Evolutionary conservation across 1,140 invertebrate species (phyloP).

Genomic region (Battus philenor): DNA sequence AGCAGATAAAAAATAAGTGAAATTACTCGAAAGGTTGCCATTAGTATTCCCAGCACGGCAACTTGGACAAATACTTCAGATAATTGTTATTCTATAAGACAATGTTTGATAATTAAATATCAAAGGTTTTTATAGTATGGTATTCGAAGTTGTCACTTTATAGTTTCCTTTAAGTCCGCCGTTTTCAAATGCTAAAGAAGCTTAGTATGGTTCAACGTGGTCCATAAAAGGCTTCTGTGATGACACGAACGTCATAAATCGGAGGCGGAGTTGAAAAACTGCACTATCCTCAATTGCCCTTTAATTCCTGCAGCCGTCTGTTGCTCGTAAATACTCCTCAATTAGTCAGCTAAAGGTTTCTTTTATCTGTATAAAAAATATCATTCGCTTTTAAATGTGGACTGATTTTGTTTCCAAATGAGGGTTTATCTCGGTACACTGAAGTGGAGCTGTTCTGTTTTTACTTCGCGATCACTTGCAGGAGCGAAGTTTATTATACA

Average conservation of each 20-base stretch:
- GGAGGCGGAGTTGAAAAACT: conserved; percentile 43
- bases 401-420: conserved; percentile 44
- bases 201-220: conserved; percentile 29
- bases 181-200: conserved; percentile 16
- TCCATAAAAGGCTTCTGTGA: conserved; percentile 38
- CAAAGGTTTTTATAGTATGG: too few species aligned
- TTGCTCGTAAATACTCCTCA: conserved; percentile 55
- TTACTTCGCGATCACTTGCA: too few species aligned
- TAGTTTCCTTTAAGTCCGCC: conserved; percentile 26
- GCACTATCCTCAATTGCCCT: conserved; percentile 45
- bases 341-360: conserved; percentile 51
- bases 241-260: conserved; percentile 46
- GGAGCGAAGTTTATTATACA: too few species aligned
- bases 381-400: conserved; percentile 28
- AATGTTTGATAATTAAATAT: not conserved
- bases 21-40: not conserved
- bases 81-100: not conserved
- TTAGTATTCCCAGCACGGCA: not conserved
- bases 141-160: conserved; percentile 20
- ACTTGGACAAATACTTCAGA: not conserved
- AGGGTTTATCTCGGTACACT: conserved; percentile 32
- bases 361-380: conserved; percentile 44
- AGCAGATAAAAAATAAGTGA: not conserved
- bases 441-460: conserved; percentile 16
- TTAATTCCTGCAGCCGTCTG: conserved; percentile 40